Percentiles rank a stretch among this genome's conserved stretches.
Evolutionary conservation across 2,113 vertebrate species (phyloP).

Genomic region (Daphoenositta chrysoptera): DNA sequence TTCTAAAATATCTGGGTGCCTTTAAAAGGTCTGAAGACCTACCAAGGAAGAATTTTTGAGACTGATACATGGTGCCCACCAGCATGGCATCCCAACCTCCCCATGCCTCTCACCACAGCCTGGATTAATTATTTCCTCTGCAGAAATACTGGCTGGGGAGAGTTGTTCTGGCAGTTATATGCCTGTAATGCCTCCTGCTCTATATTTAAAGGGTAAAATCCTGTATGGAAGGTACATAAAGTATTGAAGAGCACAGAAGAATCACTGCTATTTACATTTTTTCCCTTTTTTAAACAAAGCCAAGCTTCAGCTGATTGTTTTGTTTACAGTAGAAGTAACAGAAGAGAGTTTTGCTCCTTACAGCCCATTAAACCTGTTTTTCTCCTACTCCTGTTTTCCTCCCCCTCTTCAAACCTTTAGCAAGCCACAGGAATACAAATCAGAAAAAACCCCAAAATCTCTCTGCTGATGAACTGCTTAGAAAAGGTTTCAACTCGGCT

Average conservation of each 20-base stretch:
- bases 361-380: conserved; percentile 66
- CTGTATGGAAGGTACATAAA: background rate
- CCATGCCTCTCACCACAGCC: background rate
- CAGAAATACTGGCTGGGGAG: background rate
- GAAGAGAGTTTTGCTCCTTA: conserved; percentile 57
- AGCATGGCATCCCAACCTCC: background rate
- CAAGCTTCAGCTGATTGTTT: conserved; percentile 22
- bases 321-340: conserved; percentile 60
- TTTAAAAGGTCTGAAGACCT: background rate
- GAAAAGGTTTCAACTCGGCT: conserved; percentile 58
- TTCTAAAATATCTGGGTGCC: background rate
- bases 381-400: conserved; percentile 31
- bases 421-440: conserved; percentile 55
- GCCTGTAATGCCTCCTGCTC: background rate
- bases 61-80: background rate
- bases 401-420: conserved; percentile 37
- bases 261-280: conserved; percentile 41
- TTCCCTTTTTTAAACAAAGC: conserved; percentile 1
- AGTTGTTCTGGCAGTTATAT: background rate
- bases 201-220: background rate
- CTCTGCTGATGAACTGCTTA: conserved; percentile 57
- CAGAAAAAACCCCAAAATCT: conserved; percentile 4
- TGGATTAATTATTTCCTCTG: background rate
- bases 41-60: background rate
- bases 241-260: background rate